Evolutionary conservation across 2,113 vertebrate genomes (phyloP), one percentile per base, ranked within the genome.

Genomic region (Meleagris gallopavo): DNA sequence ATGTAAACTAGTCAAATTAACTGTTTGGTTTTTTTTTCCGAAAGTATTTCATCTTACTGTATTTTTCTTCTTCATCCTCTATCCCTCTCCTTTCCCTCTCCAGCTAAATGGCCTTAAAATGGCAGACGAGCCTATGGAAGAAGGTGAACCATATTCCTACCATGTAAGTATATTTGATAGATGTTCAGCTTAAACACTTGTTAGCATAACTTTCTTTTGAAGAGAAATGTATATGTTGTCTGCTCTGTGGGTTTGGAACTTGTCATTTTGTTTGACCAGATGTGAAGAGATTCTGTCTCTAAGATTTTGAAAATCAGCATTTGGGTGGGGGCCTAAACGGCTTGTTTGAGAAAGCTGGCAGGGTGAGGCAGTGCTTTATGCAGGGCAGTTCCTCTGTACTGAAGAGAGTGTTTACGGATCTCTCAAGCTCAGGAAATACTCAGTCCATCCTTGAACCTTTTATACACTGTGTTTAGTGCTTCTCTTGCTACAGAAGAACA

Each of bases 91-190:
- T 83, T 83, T 32, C 6, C 9, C 61, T 86, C 81, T 94, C 70
- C 96, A 99, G 99, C 96, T 99, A 97, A 99, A 99, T 98, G 98
- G 98, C 97, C 98, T 98, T 98, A 98, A 99, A 98, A 98, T 99
- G 98, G 98, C 98, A 97, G 99, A 99, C 89, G 99, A 99, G 96
- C 99, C 99, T 60, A 99, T 99, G 99, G 99, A 99, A 95, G 98
- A 99, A 95, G 99, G 98, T 96, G 98, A 99, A 96, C 97, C 98
- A 74, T 98, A 98, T 98, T 98, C 98, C 79, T 98, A 98, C 97
- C 98, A 98, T 45, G 99, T 99, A 97, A 99, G 99, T 99, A 97
- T 11, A 38, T 65, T 64, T 48, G 40, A 38, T 73, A 25, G 55
- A 45, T 58, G 9, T 25, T 86, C 6, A 5, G 16, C 74, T 77